phyloP scores from a whole-genome alignment of 64 coral and sea anemone genomes.

The Montipora foliosa region DNA sequence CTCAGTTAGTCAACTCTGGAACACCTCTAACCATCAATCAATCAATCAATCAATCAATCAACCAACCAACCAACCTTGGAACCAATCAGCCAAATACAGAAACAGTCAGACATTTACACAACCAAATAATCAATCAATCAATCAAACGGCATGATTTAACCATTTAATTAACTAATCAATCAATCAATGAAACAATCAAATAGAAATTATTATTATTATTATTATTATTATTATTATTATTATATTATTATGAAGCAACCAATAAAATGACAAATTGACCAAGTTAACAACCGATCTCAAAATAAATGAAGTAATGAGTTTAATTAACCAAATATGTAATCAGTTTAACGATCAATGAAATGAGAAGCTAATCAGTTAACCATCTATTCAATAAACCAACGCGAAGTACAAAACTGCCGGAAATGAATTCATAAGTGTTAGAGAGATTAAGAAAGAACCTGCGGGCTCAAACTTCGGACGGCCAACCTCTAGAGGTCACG shows the following conservation, averaged over 20 bases:
- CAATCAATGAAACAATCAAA: neutral
- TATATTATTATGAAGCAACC: neutral
- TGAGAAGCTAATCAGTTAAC: neutral
- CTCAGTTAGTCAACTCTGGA: no score
- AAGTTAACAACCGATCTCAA: no score
- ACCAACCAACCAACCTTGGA: neutral
- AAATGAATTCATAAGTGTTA: conserved; percentile 4
- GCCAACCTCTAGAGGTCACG: neutral
- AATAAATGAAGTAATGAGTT: neutral
- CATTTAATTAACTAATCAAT: conserved; percentile 1
- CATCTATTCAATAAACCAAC: neutral
- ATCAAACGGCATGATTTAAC: neutral
- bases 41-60: neutral
- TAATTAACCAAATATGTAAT: neutral
- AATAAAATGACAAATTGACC: no score
- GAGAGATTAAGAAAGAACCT: conserved; percentile 7
- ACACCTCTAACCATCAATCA: neutral
- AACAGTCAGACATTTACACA: conserved; percentile 1
- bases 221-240: neutral
- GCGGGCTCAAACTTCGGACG: neutral
- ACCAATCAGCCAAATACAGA: conserved; percentile 1
- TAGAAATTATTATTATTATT: no score
- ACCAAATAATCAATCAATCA: neutral
- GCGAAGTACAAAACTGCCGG: conserved; percentile 1
- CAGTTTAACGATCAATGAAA: conserved; percentile 1